Base-by-base conservation (phyloP, 2,888 invertebrate species). In the Cephus pygmeus region DNA sequence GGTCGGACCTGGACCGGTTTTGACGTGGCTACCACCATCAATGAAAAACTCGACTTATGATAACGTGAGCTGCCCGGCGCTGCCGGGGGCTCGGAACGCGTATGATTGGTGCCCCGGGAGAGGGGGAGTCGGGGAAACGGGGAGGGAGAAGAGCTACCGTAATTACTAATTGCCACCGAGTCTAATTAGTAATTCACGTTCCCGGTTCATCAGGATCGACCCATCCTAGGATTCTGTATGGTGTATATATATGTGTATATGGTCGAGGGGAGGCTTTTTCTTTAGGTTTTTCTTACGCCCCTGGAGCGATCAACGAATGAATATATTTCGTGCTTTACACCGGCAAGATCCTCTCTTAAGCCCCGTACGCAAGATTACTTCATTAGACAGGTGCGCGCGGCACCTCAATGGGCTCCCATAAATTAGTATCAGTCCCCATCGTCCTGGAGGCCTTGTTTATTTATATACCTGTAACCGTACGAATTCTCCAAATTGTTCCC, bases 11-110 rank as follows among this genome's bases (percentile, higher is more conserved):
- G 82, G 87, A 89, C 89, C 88, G 88, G 89, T 88, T 88, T 85
- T 83, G 84, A 85, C 83, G 84, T 80, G 81, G 84, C 87, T 87
- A 86, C 87, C 84, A 86, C 84, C 85, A 85, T 90, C 89, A 88
- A 89, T 88, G 88, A 90, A 90, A 90, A 90, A 90, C 87, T 85
- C 85, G 87, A 86, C 85, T 85, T 84, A 87, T 86, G 89, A 88
- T 89, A 87, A 88, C 84, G 83, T 86, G 80, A 80, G 78, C 73
- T 81, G 79, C 74, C 76, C 75, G 75, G 31, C 75, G 56, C 71
- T 68, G 68, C 75, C 73, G 75, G 34, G 73, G 35, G 69, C 76
- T 75, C 68, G 74, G 79, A 77, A 76, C 56, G 75, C 81, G 77
- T 77, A 77, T 81, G 79, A 82, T 82, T 81, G 82, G 82, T 79